Conservation (phyloP, 2,888 invertebrate species). For the Biston stratarius region DNA sequence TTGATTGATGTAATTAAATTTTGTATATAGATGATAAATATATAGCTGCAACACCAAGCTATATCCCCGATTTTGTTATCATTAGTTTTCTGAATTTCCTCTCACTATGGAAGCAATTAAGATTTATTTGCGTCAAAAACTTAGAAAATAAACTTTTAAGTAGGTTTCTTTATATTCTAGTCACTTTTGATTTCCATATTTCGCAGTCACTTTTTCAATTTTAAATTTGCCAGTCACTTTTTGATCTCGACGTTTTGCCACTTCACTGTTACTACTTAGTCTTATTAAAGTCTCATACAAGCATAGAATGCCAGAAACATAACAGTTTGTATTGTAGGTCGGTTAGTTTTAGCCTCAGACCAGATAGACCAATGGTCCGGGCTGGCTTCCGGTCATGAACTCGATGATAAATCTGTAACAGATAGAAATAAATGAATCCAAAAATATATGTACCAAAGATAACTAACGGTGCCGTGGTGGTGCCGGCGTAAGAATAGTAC, state of each 20-base stretch:
- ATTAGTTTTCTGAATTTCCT: too few species aligned
- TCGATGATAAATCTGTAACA: constrained; percentile 65
- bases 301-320: constrained; percentile 16
- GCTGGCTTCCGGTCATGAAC: constrained; percentile 70
- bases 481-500: too few species aligned
- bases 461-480: too few species aligned
- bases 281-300: constrained; percentile 28
- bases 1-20: too few species aligned
- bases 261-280: background rate
- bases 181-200: background rate
- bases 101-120: too few species aligned
- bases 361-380: constrained; percentile 67
- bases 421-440: too few species aligned
- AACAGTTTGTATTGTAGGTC: constrained; percentile 33
- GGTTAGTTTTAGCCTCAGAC: constrained; percentile 56
- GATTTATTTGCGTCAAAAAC: too few species aligned
- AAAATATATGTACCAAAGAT: too few species aligned
- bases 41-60: too few species aligned
- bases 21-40: too few species aligned
- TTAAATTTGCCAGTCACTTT: background rate
- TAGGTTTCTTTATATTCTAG: background rate
- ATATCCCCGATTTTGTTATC: too few species aligned
- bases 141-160: too few species aligned
- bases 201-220: background rate
- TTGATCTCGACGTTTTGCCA: background rate